A percentile compares a stretch with the other conserved stretches of the same genome.
phyloP scores from a whole-genome alignment of 2,888 invertebrate genomes.

The Zaprionus bogoriensis region DNA sequence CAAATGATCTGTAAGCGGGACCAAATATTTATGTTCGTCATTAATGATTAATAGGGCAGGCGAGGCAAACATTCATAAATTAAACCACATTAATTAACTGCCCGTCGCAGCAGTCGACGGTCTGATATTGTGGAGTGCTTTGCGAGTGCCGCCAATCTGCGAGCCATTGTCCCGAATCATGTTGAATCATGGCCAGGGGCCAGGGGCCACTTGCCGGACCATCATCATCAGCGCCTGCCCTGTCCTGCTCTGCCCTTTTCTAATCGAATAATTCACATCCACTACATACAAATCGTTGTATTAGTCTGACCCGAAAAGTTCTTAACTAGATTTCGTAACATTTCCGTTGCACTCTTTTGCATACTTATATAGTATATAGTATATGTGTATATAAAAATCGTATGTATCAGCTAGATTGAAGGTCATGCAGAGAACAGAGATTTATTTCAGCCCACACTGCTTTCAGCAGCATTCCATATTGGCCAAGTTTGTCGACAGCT shows the following conservation, averaged over 20 bases:
- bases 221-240: neutral
- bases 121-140: neutral
- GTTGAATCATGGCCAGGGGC: constrained; percentile 26
- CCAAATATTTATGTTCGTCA: constrained; percentile 67
- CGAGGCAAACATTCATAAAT: constrained; percentile 63
- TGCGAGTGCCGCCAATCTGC: constrained; percentile 23
- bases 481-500: too few species aligned
- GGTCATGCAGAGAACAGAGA: too few species aligned
- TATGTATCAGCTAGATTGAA: too few species aligned
- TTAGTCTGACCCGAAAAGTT: neutral
- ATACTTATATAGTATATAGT: too few species aligned
- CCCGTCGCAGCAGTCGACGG: constrained; percentile 25
- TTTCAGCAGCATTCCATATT: too few species aligned
- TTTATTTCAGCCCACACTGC: too few species aligned
- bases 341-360: neutral
- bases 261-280: neutral
- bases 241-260: neutral
- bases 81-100: constrained; percentile 67
- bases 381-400: too few species aligned
- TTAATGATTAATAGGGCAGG: constrained; percentile 62
- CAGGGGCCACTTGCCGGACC: constrained; percentile 13
- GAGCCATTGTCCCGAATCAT: constrained; percentile 31
- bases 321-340: neutral
- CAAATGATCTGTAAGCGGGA: constrained; percentile 50
- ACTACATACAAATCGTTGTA: neutral